Evolutionary conservation across 2,113 vertebrate species (phyloP), one percentile per base, ranked within the genome.

Genomic region (Columba livia): DNA sequence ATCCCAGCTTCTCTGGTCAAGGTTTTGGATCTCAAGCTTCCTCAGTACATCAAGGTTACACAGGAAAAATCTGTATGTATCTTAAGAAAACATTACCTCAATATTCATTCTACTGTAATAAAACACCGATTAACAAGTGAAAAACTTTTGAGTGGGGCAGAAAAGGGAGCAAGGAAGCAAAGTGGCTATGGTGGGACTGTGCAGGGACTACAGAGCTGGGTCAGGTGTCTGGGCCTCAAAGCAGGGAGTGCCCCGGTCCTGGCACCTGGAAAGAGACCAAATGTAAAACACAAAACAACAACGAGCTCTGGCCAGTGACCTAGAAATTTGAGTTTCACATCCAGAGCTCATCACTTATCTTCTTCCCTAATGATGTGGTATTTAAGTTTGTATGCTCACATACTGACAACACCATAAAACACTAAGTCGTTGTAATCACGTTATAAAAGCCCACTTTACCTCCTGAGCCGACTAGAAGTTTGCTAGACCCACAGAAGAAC

Each of bases 261-360:
- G 19, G 54, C 71, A 73, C 23, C 38, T 85, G 89, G 93, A 95
- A 82, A 40, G 24, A 73, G 40, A 83, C 77, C 94, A 96, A 96
- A 70, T 3, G 16, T 31, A 79, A 88, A 62, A 58, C 40, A 73
- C 2, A 0, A 28, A 82, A 73, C 0, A 4, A 3, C 62, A 91
- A 97, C 48, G 5, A 96, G 89, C 60, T 69, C 79, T 32, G 51
- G 89, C 10, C 88, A 94, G 29, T 85, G 93, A 94, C 85, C 95
- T 95, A 84, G 91, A 97, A 94, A 94, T 21, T 5, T 1, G n/a
- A 64, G 85, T 71, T 91, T 48, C 51, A 42, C 26, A 70, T 93
- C 48, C 64, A 91, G n/a, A 74, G 47, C 62, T 83, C 87, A 56
- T 42, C 0, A 0, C 51, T 53, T 38, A 36, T 93, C 66, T 42